phyloP scores from a whole-genome alignment of 2,888 invertebrate species.

The Spisula solida region DNA sequence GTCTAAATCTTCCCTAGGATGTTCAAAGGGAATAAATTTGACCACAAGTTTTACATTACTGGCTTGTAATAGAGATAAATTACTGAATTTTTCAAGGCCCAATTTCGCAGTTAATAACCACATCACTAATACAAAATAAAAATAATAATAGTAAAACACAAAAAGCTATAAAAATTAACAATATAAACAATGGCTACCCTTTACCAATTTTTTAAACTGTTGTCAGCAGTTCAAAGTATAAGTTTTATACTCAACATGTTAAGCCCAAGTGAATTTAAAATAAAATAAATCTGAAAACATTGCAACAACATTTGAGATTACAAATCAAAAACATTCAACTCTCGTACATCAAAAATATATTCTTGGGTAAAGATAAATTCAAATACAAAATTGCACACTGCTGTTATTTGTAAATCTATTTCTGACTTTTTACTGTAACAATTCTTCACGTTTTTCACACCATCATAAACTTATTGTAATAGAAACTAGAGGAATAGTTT shows the following conservation, averaged over 20 bases:
- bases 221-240: conserved; percentile 50
- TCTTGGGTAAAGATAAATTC: conserved; percentile 28
- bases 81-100: conserved; percentile 11
- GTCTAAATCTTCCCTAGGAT: neutral
- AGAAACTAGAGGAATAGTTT: neutral
- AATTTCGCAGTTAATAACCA: neutral
- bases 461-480: neutral
- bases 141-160: conserved; percentile 42
- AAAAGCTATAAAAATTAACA: conserved; percentile 41
- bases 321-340: conserved; percentile 43
- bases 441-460: neutral
- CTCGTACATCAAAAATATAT: conserved; percentile 29
- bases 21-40: neutral
- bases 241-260: conserved; percentile 18
- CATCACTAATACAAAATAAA: conserved; percentile 31
- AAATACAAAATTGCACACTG: conserved; percentile 27
- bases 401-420: conserved; percentile 6
- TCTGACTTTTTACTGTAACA: neutral
- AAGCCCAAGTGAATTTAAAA: conserved; percentile 23
- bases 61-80: neutral
- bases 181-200: conserved; percentile 51
- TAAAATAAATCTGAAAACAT: conserved; percentile 49
- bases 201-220: conserved; percentile 39
- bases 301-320: conserved; percentile 54
- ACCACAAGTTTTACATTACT: neutral